These are phyloP conservation scores for Plectrocnemia conspersa DNA, from an alignment of 1,140 invertebrate genomes.

Conservation along the genomic window DNA sequence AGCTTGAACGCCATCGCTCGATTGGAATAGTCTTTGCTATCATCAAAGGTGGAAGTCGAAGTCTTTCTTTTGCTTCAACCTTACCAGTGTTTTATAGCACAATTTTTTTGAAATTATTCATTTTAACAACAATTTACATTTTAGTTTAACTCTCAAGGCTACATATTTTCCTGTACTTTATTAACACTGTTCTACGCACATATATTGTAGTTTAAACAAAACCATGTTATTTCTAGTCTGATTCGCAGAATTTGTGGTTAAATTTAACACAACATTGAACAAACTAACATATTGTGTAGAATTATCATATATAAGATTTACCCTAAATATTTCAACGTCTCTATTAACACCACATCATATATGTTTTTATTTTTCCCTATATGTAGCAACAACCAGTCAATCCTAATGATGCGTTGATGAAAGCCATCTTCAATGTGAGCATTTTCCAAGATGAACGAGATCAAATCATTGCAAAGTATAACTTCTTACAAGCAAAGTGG, in stretches of 20 bases:
- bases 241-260: not conserved
- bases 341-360: not conserved
- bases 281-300: not conserved
- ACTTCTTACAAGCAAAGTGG: constrained; percentile 90
- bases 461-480: constrained; percentile 86
- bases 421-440: constrained; percentile 76
- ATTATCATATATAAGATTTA: not conserved
- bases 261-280: not conserved
- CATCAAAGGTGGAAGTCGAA: too few relatives aligned
- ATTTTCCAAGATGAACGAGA: constrained; percentile 92
- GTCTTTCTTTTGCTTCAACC: too few relatives aligned
- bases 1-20: too few relatives aligned
- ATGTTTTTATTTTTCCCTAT: constrained; percentile 43
- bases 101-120: too few relatives aligned
- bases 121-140: too few relatives aligned
- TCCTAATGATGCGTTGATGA: constrained; percentile 65
- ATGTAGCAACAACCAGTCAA: constrained; percentile 55
- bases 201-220: too few relatives aligned
- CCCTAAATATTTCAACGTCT: constrained; percentile 7
- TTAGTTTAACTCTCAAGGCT: too few relatives aligned
- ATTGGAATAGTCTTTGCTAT: too few relatives aligned
- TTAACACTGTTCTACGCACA: too few relatives aligned
- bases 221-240: too few relatives aligned
- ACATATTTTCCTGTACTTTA: too few relatives aligned
- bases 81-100: too few relatives aligned